Base-by-base conservation (phyloP, 2,888 invertebrate species). In the Trilocha varians region DNA sequence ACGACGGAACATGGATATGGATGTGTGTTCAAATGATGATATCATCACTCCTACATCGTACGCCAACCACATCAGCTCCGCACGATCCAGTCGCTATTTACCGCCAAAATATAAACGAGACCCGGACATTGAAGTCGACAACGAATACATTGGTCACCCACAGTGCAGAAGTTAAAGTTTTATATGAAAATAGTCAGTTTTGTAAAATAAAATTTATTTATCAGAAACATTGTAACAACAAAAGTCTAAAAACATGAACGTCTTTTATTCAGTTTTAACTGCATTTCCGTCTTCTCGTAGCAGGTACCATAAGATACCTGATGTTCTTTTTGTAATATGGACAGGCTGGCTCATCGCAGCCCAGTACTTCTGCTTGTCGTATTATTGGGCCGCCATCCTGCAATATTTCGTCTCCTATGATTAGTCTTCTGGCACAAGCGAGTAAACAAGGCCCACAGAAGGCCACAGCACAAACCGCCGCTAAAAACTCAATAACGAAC, bases 301-400 rank as follows among this genome's bases (percentile, higher is more conserved):
- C 68, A 1, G 82, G 79, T n/a, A 83, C 66, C 77, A 82, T 72
- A 13, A 84, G 68, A 41, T 74, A 78, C 32, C 63, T 62, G 8
- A 73, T 47, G 46, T 82, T 84, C 49, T 79, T 79, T 55, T 80
- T 82, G 66, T 84, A 84, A 46, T 84, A 84, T 0, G 84, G 84
- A 39, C 84, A 84, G 6, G 73, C 69, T 3, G 84, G 84, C 47
- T 83, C 84, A 42, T 84, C 83, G 49, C 84, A 84, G 14, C 84
- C 84, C 9, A 72, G 48, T 2, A 82, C 70, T 18, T 79, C 78
- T 0, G 80, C 77, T 47, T 80, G 73, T 11, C 61, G 71, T 18
- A 78, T 36, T 0, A 46, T 45, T 8, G 57, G 55, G 0, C 63
- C 68, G 2, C 66, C 66, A 35, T 62, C 51, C 32, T 61, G 66